Percentiles rank a stretch among this genome's conserved stretches.
These are phyloP conservation scores for Heliocidaris erythrogramma DNA, from an alignment of 35 echinoderm and acorn worm genomes.

Conservation along the genomic window DNA sequence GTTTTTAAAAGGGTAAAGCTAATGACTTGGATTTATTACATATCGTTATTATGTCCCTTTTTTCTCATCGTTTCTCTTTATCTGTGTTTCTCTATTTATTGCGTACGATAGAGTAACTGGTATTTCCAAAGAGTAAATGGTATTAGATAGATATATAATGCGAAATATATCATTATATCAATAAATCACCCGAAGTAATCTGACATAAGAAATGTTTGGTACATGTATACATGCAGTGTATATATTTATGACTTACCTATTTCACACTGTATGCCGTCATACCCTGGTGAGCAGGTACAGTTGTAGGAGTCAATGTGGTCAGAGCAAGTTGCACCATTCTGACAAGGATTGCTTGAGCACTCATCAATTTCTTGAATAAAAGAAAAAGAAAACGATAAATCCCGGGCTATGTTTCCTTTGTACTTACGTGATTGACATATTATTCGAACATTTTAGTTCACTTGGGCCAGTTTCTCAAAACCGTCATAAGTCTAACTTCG, in stretches of 20 bases:
- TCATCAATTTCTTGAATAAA: not conserved
- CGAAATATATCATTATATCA: no score
- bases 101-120: no score
- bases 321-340: not conserved
- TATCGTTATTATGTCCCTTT: not conserved
- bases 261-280: conserved; percentile 34
- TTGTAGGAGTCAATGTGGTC: not conserved
- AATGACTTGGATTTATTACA: not conserved
- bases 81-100: no score
- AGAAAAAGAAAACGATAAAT: not conserved
- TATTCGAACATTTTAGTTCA: no score
- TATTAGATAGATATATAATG: no score
- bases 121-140: no score
- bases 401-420: not conserved
- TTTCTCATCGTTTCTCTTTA: no score
- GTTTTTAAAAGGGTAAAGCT: not conserved
- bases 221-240: not conserved
- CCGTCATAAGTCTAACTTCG: no score
- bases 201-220: no score
- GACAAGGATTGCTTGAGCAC: conserved; percentile 8
- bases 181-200: no score
- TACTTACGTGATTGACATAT: no score
- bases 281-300: conserved; percentile 24
- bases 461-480: no score
- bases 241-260: not conserved